A percentile compares a stretch with the other conserved stretches of the same genome.
Evolutionary conservation across 2,888 invertebrate genomes (phyloP).

Genomic region (Diachrysia chrysitis): DNA sequence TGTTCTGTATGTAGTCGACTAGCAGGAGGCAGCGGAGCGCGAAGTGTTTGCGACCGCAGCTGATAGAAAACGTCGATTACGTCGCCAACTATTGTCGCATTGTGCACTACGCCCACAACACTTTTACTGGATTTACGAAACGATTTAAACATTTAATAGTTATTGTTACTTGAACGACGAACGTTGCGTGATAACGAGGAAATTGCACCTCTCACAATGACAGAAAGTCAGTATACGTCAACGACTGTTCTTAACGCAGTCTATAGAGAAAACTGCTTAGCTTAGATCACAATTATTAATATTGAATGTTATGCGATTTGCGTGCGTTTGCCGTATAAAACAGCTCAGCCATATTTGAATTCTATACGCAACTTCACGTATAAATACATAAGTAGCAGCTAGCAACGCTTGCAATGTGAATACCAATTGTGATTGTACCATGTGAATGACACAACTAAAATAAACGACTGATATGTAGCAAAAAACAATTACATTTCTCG

Average conservation of each 20-base stretch:
- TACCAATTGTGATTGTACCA: constrained; percentile 37
- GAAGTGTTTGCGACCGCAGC: constrained; percentile 85
- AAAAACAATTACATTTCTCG: constrained; percentile 14
- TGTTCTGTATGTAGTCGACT: constrained; percentile 65
- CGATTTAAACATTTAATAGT: constrained; percentile 75
- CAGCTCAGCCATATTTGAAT: constrained; percentile 32
- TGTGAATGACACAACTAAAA: constrained; percentile 34
- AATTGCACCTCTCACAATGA: constrained; percentile 67
- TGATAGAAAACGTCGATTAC: constrained; percentile 88
- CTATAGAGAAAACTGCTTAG: constrained; percentile 17
- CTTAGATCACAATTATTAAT: constrained; percentile 23
- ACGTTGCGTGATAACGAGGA: constrained; percentile 80
- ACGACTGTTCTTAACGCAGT: constrained; percentile 31
- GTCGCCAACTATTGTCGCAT: constrained; percentile 84
- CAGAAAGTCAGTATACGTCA: constrained; percentile 61
- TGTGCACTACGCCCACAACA: constrained; percentile 81
- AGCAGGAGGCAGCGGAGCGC: constrained; percentile 76
- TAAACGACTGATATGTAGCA: constrained; percentile 13
- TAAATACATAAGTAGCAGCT: constrained; percentile 45
- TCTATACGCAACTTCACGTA: constrained; percentile 41
- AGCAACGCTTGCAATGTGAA: constrained; percentile 36
- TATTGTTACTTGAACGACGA: constrained; percentile 70
- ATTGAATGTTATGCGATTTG: constrained; percentile 21
- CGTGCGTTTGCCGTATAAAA: constrained; percentile 38
- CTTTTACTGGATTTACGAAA: constrained; percentile 88